Percentiles rank a stretch among this genome's conserved stretches.
phyloP scores from a whole-genome alignment of 2,797 vertebrate genomes.

The Pteropus rufus region DNA sequence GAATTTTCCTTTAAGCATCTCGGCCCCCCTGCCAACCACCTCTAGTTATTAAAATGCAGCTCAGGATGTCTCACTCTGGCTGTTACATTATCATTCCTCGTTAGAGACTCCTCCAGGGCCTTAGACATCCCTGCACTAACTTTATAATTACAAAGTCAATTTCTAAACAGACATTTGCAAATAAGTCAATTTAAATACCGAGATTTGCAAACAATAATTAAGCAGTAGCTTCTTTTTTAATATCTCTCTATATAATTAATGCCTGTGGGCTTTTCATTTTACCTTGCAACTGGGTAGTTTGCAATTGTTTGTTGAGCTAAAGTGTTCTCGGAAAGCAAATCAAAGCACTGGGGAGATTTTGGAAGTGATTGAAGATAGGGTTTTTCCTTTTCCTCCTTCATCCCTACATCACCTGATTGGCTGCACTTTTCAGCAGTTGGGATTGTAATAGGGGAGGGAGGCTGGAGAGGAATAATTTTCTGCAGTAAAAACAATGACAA shows the following conservation, averaged over 20 bases:
- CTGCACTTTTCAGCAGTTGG: neutral
- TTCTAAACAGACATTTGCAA: constrained; percentile 89
- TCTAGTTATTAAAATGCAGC: constrained; percentile 85
- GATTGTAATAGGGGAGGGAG: neutral
- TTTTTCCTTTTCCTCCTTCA: constrained; percentile 36
- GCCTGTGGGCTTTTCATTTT: constrained; percentile 84
- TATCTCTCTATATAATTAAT: constrained; percentile 87
- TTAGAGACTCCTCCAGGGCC: constrained; percentile 87
- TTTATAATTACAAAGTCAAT: constrained; percentile 89
- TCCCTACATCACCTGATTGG: constrained; percentile 21
- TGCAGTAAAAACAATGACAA: constrained; percentile 12
- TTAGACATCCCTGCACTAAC: constrained; percentile 81
- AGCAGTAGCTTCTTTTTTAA: constrained; percentile 85
- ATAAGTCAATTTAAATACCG: constrained; percentile 88
- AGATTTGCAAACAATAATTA: constrained; percentile 90
- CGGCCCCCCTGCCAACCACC: constrained; percentile 56
- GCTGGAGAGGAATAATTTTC: neutral
- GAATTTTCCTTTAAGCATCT: constrained; percentile 65
- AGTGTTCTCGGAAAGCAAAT: constrained; percentile 79
- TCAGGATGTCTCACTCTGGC: constrained; percentile 81
- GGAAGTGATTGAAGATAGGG: constrained; percentile 66
- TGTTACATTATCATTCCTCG: constrained; percentile 87
- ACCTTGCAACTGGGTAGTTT: constrained; percentile 80
- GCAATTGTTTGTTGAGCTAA: constrained; percentile 82
- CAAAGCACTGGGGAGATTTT: constrained; percentile 76